phyloP scores from a whole-genome alignment of 2,888 invertebrate species.

The Oxyteleia sp. region DNA sequence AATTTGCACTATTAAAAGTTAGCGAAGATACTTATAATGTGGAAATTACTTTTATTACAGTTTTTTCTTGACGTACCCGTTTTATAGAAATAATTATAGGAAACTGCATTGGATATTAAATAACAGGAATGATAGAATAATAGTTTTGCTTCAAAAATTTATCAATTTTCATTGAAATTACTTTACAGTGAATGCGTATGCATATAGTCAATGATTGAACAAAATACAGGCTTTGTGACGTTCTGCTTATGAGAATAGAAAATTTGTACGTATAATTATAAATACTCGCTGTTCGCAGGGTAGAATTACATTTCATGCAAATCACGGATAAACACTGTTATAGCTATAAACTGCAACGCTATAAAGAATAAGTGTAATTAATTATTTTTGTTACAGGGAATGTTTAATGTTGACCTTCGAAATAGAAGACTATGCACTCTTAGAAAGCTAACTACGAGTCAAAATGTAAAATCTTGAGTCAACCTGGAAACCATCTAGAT shows the following conservation, averaged over 20 bases:
- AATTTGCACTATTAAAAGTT: too few species aligned
- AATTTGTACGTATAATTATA: constrained; percentile 52
- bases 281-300: constrained; percentile 21
- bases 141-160: constrained; percentile 30
- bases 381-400: constrained; percentile 16
- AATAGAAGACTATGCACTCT: background rate
- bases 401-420: background rate
- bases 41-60: background rate
- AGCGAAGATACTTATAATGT: too few species aligned
- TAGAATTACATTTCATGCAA: constrained; percentile 50
- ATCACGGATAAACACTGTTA: constrained; percentile 13
- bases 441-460: too few species aligned
- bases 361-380: constrained; percentile 35
- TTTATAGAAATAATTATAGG: background rate
- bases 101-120: constrained; percentile 1
- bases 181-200: constrained; percentile 33
- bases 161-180: constrained; percentile 47
- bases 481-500: too few species aligned
- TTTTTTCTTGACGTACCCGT: too few species aligned
- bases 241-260: constrained; percentile 56
- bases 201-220: constrained; percentile 33
- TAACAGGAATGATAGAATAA: constrained; percentile 12
- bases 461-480: too few species aligned
- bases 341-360: constrained; percentile 7
- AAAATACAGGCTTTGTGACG: constrained; percentile 46